Evolutionary conservation across 2,888 invertebrate species (phyloP).

Genomic region (Polia nebulosa): DNA sequence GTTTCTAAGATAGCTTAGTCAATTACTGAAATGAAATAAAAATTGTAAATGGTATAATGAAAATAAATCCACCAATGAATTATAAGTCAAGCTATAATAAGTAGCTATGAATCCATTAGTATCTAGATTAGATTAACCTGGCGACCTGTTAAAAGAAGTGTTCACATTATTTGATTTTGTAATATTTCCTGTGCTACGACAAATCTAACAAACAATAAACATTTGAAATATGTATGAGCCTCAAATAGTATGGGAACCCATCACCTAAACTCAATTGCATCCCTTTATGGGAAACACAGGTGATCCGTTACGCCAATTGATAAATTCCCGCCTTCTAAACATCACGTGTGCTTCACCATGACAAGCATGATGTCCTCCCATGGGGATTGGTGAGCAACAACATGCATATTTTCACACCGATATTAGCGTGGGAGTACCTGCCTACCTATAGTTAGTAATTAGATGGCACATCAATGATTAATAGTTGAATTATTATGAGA

Average conservation of each 20-base stretch:
- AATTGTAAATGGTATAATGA: too few species aligned
- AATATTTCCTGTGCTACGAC: too few species aligned
- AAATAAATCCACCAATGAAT: too few species aligned
- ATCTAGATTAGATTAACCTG: too few species aligned
- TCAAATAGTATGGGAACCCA: neutral
- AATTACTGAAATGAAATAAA: too few species aligned
- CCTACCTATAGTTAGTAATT: constrained; percentile 30
- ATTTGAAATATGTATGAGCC: too few species aligned
- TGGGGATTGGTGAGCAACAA: constrained; percentile 49
- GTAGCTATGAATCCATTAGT: too few species aligned
- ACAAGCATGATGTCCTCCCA: constrained; percentile 51
- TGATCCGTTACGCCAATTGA: constrained; percentile 67
- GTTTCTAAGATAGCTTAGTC: too few species aligned
- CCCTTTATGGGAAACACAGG: constrained; percentile 60
- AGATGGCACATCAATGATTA: constrained; percentile 30
- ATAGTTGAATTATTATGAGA: constrained; percentile 17
- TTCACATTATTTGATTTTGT: too few species aligned
- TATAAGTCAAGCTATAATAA: too few species aligned
- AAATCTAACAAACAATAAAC: too few species aligned
- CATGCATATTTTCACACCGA: constrained; percentile 62
- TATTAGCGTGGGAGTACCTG: constrained; percentile 39
- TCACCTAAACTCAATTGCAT: constrained; percentile 15
- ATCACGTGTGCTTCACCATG: constrained; percentile 22
- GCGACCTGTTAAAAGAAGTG: too few species aligned
- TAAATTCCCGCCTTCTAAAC: constrained; percentile 45